A percentile compares a stretch with the other conserved stretches of the same genome.
Conservation (phyloP, 2,797 vertebrate genomes). For the Xiphorhynchus erythropygius region DNA sequence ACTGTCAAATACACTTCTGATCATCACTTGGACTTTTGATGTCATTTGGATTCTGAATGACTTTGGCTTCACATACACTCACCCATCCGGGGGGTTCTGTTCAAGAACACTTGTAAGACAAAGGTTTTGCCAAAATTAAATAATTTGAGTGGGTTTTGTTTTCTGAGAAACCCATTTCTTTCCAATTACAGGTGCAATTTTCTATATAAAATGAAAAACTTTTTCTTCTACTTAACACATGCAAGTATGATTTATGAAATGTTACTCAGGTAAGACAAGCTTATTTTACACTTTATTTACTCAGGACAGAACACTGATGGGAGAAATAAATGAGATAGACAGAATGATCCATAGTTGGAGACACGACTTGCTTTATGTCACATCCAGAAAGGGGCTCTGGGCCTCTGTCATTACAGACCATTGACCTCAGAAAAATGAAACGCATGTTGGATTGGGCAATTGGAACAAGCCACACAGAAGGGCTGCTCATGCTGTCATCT, state of each 20-base stretch:
- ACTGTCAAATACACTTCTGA: neutral
- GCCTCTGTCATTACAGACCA: neutral
- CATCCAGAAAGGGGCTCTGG: neutral
- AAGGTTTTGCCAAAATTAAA: neutral
- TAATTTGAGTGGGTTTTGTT: neutral
- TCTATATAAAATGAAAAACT: neutral
- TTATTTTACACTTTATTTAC: constrained; percentile 62
- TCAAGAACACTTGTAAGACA: neutral
- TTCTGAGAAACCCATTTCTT: neutral
- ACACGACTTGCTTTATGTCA: neutral
- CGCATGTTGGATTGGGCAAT: neutral
- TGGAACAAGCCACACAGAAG: neutral
- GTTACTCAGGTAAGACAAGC: constrained; percentile 5
- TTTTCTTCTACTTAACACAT: neutral
- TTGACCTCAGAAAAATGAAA: neutral
- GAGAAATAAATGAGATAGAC: constrained; percentile 9
- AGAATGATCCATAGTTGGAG: neutral
- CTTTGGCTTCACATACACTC: constrained; percentile 17
- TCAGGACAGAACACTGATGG: neutral
- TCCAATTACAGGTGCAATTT: neutral
- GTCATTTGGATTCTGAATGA: constrained; percentile 1
- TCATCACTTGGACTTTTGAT: neutral
- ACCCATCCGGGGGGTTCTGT: neutral
- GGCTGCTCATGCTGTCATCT: neutral
- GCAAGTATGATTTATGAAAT: constrained; percentile 37